These are phyloP conservation scores for Meliscaeva auricollis DNA, from an alignment of 2,888 invertebrate species.

Conservation along the genomic window DNA sequence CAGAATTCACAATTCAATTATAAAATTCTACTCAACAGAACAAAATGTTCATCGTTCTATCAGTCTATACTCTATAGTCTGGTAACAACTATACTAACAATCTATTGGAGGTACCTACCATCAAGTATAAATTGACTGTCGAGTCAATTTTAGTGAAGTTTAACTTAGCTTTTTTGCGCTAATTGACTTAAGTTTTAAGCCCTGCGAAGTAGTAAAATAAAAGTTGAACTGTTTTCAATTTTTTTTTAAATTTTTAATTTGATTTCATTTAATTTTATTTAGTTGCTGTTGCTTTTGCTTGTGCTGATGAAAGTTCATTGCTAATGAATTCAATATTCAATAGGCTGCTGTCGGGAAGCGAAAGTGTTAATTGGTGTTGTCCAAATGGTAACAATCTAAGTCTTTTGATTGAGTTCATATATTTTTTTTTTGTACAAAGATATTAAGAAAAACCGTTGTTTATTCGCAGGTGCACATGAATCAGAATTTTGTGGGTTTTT, in stretches of 20 bases:
- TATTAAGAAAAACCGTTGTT: too few relatives aligned
- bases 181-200: conserved; percentile 17
- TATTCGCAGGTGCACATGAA: too few relatives aligned
- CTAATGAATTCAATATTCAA: conserved; percentile 30
- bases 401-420: neutral
- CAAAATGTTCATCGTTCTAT: conserved; percentile 10
- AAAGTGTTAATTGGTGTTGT: conserved; percentile 61
- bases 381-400: neutral
- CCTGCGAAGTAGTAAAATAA: conserved; percentile 9
- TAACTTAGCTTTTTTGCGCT: neutral
- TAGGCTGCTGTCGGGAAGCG: neutral
- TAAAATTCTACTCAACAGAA: conserved; percentile 25
- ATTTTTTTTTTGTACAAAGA: too few relatives aligned
- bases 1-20: conserved; percentile 60
- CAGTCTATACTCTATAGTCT: neutral
- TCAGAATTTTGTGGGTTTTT: too few relatives aligned
- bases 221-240: conserved; percentile 19
- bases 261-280: conserved; percentile 25
- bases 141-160: conserved; percentile 8
- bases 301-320: conserved; percentile 52
- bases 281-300: too few relatives aligned
- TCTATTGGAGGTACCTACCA: neutral
- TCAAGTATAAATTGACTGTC: neutral
- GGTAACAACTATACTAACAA: too few relatives aligned
- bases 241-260: conserved; percentile 2